phyloP scores from a whole-genome alignment of 1,140 invertebrate genomes.

The Chlorops oryzae region DNA sequence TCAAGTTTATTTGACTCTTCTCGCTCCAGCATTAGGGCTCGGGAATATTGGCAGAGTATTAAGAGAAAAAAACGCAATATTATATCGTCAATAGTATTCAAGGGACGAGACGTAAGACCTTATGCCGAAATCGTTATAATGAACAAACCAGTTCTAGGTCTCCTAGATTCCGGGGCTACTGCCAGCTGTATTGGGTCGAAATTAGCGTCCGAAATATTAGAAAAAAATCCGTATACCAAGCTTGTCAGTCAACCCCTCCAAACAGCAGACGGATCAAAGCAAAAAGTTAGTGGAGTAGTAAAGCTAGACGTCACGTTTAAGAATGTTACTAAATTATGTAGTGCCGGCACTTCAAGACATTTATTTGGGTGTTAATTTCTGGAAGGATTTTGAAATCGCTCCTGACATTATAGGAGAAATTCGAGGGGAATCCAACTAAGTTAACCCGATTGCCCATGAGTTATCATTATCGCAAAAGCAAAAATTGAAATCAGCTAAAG shows the following conservation, averaged over 20 bases:
- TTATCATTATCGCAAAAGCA: too few relatives aligned
- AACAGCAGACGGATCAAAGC: slow-evolving; percentile 3
- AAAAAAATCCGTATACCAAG: too few relatives aligned
- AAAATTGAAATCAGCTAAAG: slow-evolving; percentile 11
- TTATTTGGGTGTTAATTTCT: slow-evolving; percentile 9
- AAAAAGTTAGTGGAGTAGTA: not conserved
- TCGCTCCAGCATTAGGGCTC: too few relatives aligned
- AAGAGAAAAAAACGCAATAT: too few relatives aligned
- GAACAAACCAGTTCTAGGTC: not conserved
- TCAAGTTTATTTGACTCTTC: too few relatives aligned
- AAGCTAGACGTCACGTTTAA: not conserved
- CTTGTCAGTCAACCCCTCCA: not conserved
- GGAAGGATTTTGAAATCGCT: slow-evolving; percentile 17
- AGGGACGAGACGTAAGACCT: too few relatives aligned
- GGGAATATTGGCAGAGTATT: too few relatives aligned
- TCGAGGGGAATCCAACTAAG: not conserved
- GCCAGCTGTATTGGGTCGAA: not conserved
- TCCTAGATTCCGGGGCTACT: slow-evolving; percentile 5
- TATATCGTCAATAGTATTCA: not conserved
- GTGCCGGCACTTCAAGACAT: slow-evolving; percentile 6
- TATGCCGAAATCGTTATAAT: not conserved
- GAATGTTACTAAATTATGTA: not conserved
- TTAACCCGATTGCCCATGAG: not conserved
- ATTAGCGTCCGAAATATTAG: too few relatives aligned
- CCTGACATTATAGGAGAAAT: not conserved